phyloP scores from a whole-genome alignment of 2,797 vertebrate genomes.

The Alcedo atthis region DNA sequence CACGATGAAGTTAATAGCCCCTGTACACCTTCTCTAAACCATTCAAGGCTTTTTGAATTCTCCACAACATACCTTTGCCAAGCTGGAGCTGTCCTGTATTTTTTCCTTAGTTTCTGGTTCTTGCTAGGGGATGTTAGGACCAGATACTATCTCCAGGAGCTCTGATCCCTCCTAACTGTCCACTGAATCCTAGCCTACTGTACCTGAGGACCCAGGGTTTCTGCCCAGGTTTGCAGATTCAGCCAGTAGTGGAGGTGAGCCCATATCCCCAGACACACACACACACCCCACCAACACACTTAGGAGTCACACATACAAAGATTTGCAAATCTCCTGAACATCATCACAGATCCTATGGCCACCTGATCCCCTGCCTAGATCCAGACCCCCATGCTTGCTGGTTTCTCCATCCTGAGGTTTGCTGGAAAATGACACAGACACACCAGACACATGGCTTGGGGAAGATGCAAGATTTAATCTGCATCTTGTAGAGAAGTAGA shows the following conservation, averaged over 20 bases:
- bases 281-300: neutral
- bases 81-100: neutral
- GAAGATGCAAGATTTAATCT: neutral
- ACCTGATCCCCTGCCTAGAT: too few species aligned
- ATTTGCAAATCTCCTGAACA: neutral
- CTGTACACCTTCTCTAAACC: neutral
- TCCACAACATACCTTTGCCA: neutral
- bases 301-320: neutral
- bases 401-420: too few species aligned
- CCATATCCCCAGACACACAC: too few species aligned
- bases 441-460: too few species aligned
- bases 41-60: neutral
- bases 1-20: neutral
- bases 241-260: neutral
- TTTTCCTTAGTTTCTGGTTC: neutral
- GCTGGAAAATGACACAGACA: too few species aligned
- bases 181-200: neutral
- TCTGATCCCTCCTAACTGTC: neutral
- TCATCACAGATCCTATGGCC: neutral
- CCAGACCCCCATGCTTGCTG: too few species aligned
- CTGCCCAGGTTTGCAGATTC: neutral
- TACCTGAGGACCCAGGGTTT: fast-evolving
- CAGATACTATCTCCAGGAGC: neutral
- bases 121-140: neutral
- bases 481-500: neutral